These are phyloP conservation scores for Clarias batrachus DNA, from an alignment of 2,113 vertebrate genomes.

Conservation along the genomic window DNA sequence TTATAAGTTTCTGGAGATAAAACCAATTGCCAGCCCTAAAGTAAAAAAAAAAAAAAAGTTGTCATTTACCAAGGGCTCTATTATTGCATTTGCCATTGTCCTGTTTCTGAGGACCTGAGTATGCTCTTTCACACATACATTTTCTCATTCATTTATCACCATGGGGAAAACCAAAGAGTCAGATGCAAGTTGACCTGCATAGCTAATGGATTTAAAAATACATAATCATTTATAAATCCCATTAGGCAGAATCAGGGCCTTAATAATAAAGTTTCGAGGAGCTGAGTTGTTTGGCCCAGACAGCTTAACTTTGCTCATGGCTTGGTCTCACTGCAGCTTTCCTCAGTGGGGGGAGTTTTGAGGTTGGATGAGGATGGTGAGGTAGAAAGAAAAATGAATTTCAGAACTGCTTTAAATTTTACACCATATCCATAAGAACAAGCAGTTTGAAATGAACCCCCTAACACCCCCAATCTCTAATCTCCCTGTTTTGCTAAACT, in stretches of 20 bases:
- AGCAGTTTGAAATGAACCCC: background rate
- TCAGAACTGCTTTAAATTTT: background rate
- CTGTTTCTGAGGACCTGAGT: background rate
- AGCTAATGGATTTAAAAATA: background rate
- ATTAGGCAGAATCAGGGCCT: background rate
- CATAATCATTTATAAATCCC: background rate
- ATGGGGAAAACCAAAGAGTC: background rate
- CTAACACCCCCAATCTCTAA: too few species aligned
- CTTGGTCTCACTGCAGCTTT: slow-evolving; percentile 89
- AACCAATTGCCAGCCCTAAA: background rate
- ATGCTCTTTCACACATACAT: background rate
- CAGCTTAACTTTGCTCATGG: slow-evolving; percentile 91
- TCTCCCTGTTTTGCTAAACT: background rate
- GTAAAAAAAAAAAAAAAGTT: background rate
- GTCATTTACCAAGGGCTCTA: background rate
- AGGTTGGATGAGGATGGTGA: background rate
- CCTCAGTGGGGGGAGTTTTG: slow-evolving; percentile 80
- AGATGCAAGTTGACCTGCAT: too few species aligned
- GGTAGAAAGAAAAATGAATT: background rate
- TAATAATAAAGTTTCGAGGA: background rate
- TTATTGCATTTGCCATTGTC: background rate
- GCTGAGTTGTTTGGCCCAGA: slow-evolving; percentile 65
- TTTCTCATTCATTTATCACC: background rate
- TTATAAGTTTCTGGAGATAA: background rate
- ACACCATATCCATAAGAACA: background rate